Conservation (phyloP, 1,140 invertebrate species). For the Diuraphis noxia region DNA sequence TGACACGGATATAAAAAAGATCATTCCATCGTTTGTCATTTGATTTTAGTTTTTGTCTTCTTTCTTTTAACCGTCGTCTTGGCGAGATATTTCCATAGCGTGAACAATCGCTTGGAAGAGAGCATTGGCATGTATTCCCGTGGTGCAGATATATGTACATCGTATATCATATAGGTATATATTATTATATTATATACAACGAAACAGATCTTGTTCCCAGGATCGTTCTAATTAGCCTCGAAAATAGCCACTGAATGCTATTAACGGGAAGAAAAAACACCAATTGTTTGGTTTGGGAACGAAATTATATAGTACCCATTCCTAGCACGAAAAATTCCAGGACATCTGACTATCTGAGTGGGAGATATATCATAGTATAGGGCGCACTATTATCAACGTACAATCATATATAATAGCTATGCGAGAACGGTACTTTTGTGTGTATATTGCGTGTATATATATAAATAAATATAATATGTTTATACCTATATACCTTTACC, state of each 20-base stretch:
- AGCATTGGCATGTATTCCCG: neutral
- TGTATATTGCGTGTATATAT: neutral
- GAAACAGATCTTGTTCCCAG: conserved; percentile 31
- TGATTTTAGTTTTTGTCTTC: neutral
- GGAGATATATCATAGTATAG: conserved; percentile 9
- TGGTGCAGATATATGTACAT: neutral
- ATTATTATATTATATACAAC: neutral
- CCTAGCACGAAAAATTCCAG: conserved; percentile 13
- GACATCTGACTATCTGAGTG: conserved; percentile 13
- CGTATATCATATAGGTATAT: neutral
- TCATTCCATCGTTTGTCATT: conserved; percentile 14
- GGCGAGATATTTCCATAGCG: conserved; percentile 27
- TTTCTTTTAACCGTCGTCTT: neutral
- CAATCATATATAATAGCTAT: conserved; percentile 27
- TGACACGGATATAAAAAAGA: conserved; percentile 42
- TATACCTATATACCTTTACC: neutral
- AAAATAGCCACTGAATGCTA: conserved; percentile 37
- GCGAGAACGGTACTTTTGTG: conserved; percentile 13
- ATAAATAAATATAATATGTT: neutral
- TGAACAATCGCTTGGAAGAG: conserved; percentile 13
- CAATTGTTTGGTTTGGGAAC: conserved; percentile 39
- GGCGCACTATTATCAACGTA: neutral
- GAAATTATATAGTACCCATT: neutral
- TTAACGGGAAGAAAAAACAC: neutral
- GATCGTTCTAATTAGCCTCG: conserved; percentile 38